These are phyloP conservation scores for Chrysaora quinquecirrha DNA, from an alignment of 30 jellyfish, hydroid and myxozoan genomes.

Conservation along the genomic window DNA sequence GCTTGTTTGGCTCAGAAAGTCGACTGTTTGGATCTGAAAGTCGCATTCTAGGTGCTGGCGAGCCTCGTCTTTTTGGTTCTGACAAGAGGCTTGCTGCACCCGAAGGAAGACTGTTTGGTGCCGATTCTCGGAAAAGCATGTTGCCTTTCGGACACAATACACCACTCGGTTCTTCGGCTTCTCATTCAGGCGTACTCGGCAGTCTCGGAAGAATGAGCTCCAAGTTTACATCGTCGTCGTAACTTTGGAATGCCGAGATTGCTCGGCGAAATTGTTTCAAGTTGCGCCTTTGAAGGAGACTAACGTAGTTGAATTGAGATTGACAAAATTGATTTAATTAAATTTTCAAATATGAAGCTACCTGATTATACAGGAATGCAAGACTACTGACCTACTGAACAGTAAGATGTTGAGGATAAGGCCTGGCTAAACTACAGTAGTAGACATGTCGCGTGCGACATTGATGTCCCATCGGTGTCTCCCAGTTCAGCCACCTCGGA, in stretches of 20 bases:
- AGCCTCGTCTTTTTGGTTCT: constrained; percentile 44
- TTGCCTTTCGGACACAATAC: constrained; percentile 69
- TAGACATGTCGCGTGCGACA: too few species aligned
- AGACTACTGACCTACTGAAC: too few species aligned
- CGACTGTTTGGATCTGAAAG: constrained; percentile 53
- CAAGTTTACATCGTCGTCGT: constrained; percentile 46
- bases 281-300: too few species aligned
- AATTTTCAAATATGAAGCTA: too few species aligned
- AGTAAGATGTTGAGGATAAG: too few species aligned
- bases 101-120: constrained; percentile 58
- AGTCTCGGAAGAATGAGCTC: constrained; percentile 42
- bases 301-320: too few species aligned
- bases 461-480: too few species aligned
- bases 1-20: constrained; percentile 50
- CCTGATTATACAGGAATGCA: too few species aligned
- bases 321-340: too few species aligned
- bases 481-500: too few species aligned
- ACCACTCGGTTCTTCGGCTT: constrained; percentile 22
- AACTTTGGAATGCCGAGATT: neutral
- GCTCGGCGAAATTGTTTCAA: too few species aligned
- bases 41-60: constrained; percentile 41
- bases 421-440: too few species aligned
- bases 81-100: constrained; percentile 41
- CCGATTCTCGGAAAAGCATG: constrained; percentile 42
- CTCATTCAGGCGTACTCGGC: constrained; percentile 40